Base-by-base conservation (phyloP, 2,797 vertebrate genomes). In the Hydrolagus colliei region DNA sequence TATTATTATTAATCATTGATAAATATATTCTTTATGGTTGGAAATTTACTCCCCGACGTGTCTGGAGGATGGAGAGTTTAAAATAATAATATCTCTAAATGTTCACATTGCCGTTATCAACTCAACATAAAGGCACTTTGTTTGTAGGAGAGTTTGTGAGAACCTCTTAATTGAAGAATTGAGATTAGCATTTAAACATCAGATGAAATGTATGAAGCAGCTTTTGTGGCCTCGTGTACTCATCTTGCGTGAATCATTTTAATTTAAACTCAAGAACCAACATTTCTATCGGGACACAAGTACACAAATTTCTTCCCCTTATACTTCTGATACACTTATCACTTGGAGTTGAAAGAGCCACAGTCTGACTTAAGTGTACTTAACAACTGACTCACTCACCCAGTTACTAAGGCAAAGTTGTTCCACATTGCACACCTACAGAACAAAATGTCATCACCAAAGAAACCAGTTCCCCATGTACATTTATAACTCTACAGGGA, bases 401-500 rank as follows among this genome's bases (percentile, higher is more conserved):
- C 79, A 68, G 27, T 68, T 71, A 52, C 27, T 71, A 41, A 10
- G 32, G 32, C 63, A 82, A 68, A 82, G 68, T 9, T 10, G 63
- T 68, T 82, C 63, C 63, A 82, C 18, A 16, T 82, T 82, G 14
- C 16, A 71, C 65, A 71, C 65, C 32, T 41, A 68, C 27, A 1
- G 32, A 35, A 18, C 65, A 63, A 84, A 41, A 84, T n/a, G 32
- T 84, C 79, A 41, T 35, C 9, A 18, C 16, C 7, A n/a, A 1
- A 71, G 65, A 84, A 84, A 71, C 65, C 79, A 84, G 41, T 84
- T 71, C 32, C 32, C 65, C 32, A 68, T 20, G 67, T 84, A 63
- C 32, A 68, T 68, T 61, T 77, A 77, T 52, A 59, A n/a, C 18
- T 59, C 20, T 41, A 9, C 2, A 41, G 27, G 16, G 73, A 12